These are phyloP conservation scores for Calypte anna DNA, from an alignment of 2,113 vertebrate genomes.

Conservation along the genomic window DNA sequence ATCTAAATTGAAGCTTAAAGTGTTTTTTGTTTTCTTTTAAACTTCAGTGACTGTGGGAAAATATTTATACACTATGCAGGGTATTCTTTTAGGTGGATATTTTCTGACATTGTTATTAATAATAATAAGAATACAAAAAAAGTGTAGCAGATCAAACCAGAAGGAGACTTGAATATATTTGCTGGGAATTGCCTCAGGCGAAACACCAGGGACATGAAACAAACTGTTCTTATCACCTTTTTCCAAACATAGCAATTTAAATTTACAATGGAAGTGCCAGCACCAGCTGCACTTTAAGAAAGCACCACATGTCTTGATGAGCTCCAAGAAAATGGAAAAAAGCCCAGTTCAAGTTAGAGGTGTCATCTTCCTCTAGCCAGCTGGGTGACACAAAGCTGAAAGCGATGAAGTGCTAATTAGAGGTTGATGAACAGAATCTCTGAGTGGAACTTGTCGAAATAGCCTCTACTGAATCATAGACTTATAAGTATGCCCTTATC, in stretches of 20 bases:
- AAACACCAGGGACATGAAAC: slow-evolving; percentile 80
- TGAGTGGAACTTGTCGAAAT: slow-evolving; percentile 68
- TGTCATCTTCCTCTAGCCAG: slow-evolving; percentile 78
- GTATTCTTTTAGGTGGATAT: slow-evolving; percentile 36
- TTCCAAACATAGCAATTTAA: slow-evolving; percentile 79
- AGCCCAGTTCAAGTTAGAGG: slow-evolving; percentile 77
- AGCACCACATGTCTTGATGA: slow-evolving; percentile 79
- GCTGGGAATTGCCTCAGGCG: slow-evolving; percentile 72
- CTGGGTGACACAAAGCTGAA: slow-evolving; percentile 79
- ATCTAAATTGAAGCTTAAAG: background rate
- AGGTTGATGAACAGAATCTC: slow-evolving; percentile 77
- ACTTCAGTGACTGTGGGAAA: background rate
- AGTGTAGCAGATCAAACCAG: slow-evolving; percentile 71
- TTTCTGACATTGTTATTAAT: slow-evolving; percentile 59
- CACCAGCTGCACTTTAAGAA: slow-evolving; percentile 82
- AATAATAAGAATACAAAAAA: slow-evolving; percentile 62
- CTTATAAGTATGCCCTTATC: slow-evolving; percentile 60
- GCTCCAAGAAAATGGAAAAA: slow-evolving; percentile 79
- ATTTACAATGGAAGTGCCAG: slow-evolving; percentile 79
- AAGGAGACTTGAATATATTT: slow-evolving; percentile 75
- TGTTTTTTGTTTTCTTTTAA: slow-evolving; percentile 19
- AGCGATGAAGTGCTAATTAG: slow-evolving; percentile 85
- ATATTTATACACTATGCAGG: background rate
- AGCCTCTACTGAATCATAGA: slow-evolving; percentile 65
- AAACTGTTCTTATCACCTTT: slow-evolving; percentile 82